These are phyloP conservation scores for Chaenodraco wilsoni DNA, from an alignment of 2,797 vertebrate genomes.

Conservation along the genomic window DNA sequence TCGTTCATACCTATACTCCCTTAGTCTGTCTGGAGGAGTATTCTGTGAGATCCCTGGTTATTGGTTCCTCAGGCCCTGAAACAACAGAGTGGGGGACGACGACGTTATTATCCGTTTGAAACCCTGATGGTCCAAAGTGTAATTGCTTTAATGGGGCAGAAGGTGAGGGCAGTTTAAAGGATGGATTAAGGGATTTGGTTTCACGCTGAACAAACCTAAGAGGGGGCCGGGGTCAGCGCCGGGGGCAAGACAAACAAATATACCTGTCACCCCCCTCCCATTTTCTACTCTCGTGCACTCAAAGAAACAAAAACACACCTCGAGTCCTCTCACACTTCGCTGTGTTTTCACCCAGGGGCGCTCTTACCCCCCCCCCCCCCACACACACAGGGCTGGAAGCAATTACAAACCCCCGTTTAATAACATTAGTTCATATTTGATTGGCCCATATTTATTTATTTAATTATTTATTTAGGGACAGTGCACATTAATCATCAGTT, in stretches of 20 bases:
- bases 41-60: conserved; percentile 21
- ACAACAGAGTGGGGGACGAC: conserved; percentile 23
- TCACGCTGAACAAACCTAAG: conserved; percentile 77
- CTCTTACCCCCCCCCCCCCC: not conserved
- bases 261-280: conserved; percentile 66
- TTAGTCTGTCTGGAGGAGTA: not conserved
- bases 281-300: conserved; percentile 35
- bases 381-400: conserved; percentile 9
- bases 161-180: conserved; percentile 68
- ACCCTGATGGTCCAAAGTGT: conserved; percentile 64
- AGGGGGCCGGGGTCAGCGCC: conserved; percentile 70
- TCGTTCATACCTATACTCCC: not conserved
- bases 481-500: not conserved
- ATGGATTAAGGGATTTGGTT: conserved; percentile 84
- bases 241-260: conserved; percentile 77
- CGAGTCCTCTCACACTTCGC: conserved; percentile 32
- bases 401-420: not conserved
- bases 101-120: conserved; percentile 54
- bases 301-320: conserved; percentile 52
- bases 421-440: not conserved
- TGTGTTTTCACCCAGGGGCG: conserved; percentile 25
- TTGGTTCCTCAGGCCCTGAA: conserved; percentile 42
- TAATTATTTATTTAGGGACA: not conserved
- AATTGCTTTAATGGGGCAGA: conserved; percentile 77
- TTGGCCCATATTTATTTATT: not conserved